phyloP scores from a whole-genome alignment of 2,888 invertebrate genomes.

The Ptychoptera contaminata region DNA sequence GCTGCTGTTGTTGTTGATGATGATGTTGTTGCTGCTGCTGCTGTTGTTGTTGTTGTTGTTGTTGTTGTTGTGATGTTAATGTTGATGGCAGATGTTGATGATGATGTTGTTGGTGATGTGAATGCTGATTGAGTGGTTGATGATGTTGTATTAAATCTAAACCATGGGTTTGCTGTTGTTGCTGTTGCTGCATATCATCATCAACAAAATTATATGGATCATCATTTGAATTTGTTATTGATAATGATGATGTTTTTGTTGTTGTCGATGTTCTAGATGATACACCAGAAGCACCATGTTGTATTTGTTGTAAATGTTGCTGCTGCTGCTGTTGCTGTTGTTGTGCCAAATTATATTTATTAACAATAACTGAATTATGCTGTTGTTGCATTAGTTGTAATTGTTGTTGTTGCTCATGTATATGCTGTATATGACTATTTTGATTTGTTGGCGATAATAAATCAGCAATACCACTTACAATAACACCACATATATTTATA shows the following conservation, averaged over 20 bases:
- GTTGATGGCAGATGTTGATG: neutral
- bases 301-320: neutral
- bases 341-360: slow-evolving; percentile 2
- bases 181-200: slow-evolving; percentile 38
- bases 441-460: neutral
- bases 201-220: slow-evolving; percentile 80
- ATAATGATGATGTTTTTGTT: slow-evolving; percentile 6
- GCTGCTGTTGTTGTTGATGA: slow-evolving; percentile 4
- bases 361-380: neutral
- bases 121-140: neutral
- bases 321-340: slow-evolving; percentile 15
- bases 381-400: slow-evolving; percentile 3
- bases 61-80: neutral
- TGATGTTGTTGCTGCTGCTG: slow-evolving; percentile 5
- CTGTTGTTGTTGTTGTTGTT: slow-evolving; percentile 1
- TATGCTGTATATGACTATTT: slow-evolving; percentile 3
- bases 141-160: neutral
- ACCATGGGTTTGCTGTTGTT: slow-evolving; percentile 4
- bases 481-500: slow-evolving; percentile 3
- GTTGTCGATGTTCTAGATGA: slow-evolving; percentile 1
- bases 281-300: neutral
- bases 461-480: neutral
- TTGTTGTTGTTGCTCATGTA: slow-evolving; percentile 3
- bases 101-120: neutral
- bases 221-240: slow-evolving; percentile 24